These are phyloP conservation scores for Ditula angustiorana DNA, from an alignment of 2,888 invertebrate genomes.

Conservation along the genomic window DNA sequence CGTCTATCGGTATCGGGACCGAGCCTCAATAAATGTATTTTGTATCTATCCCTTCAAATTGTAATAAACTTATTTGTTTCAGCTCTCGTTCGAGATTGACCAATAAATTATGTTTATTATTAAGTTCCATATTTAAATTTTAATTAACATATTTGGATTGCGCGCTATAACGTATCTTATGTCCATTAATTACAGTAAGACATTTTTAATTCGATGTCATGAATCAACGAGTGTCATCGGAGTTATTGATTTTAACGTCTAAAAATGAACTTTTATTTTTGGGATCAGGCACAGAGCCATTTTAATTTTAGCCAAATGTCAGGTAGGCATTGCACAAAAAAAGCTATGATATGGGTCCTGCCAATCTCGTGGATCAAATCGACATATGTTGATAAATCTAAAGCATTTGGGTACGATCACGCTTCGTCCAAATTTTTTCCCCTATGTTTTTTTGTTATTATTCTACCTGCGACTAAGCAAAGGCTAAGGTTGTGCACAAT, in stretches of 20 bases:
- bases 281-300: constrained; percentile 9
- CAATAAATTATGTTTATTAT: constrained; percentile 61
- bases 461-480: constrained; percentile 71
- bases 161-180: constrained; percentile 4
- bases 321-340: constrained; percentile 58
- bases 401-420: constrained; percentile 72
- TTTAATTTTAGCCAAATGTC: constrained; percentile 38
- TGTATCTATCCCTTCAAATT: constrained; percentile 75
- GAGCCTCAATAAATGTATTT: constrained; percentile 78
- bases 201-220: constrained; percentile 20
- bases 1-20: constrained; percentile 70
- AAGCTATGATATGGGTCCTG: constrained; percentile 53
- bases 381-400: constrained; percentile 77
- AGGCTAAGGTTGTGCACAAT: constrained; percentile 65
- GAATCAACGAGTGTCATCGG: background rate
- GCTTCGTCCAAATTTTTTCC: constrained; percentile 63
- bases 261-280: background rate
- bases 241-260: constrained; percentile 10
- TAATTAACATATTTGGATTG: constrained; percentile 53
- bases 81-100: constrained; percentile 58
- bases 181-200: constrained; percentile 27
- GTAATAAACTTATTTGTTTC: constrained; percentile 76
- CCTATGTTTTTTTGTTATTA: constrained; percentile 59
- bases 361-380: constrained; percentile 56
- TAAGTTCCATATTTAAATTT: constrained; percentile 57